Evolutionary conservation across 1,140 invertebrate genomes (phyloP).

Genomic region (Meteorus sp.): DNA sequence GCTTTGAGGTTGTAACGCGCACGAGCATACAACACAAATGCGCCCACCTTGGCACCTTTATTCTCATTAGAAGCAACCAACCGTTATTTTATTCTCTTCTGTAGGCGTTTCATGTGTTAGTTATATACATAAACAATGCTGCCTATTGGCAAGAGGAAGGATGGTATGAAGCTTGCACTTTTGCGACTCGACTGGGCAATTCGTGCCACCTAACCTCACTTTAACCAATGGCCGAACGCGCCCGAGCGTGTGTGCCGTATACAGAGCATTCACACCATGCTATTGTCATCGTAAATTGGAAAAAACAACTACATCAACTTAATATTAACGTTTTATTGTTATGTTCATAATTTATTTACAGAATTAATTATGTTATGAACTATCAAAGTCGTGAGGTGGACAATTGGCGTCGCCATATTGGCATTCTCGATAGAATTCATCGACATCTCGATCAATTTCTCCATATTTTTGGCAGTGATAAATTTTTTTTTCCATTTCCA

Average conservation of each 20-base stretch:
- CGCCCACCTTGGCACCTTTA: slow-evolving; percentile 57
- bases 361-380: not conserved
- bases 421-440: not conserved
- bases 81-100: slow-evolving; percentile 36
- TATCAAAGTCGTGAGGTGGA: slow-evolving; percentile 28
- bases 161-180: slow-evolving; percentile 13
- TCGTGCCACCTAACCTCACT: not conserved
- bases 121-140: too few species aligned
- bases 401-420: not conserved
- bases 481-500: too few species aligned
- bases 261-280: slow-evolving; percentile 31
- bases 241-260: slow-evolving; percentile 44
- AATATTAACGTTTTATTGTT: not conserved
- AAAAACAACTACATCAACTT: not conserved
- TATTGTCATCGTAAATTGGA: not conserved
- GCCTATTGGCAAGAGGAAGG: not conserved
- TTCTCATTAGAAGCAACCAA: slow-evolving; percentile 56
- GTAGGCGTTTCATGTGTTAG: slow-evolving; percentile 14
- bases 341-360: not conserved
- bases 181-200: slow-evolving; percentile 1
- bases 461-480: too few species aligned
- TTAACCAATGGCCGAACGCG: slow-evolving; percentile 49
- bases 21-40: too few species aligned
- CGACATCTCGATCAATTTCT: too few species aligned
- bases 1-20: slow-evolving; percentile 43